phyloP scores from a whole-genome alignment of 1,140 invertebrate genomes.

The Drosophila sulfurigaster region DNA sequence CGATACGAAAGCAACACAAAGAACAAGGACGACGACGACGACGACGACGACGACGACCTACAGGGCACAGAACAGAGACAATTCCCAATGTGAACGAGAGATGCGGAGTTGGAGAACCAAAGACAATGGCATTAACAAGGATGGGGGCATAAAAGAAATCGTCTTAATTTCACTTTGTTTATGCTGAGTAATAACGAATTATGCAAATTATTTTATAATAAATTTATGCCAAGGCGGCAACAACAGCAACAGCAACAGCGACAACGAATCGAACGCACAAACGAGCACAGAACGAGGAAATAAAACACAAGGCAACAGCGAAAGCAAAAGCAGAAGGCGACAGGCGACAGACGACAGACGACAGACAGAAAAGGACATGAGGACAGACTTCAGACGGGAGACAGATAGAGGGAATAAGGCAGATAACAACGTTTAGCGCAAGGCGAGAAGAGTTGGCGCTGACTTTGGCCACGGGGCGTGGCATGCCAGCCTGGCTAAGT shows the following conservation, averaged over 20 bases:
- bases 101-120: conserved; percentile 12
- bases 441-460: conserved; percentile 65
- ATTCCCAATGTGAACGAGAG: conserved; percentile 1
- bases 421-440: conserved; percentile 76
- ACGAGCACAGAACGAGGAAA: conserved; percentile 71
- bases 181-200: conserved; percentile 84
- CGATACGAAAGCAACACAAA: background rate
- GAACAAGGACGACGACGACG: background rate
- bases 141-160: conserved; percentile 69
- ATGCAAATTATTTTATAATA: conserved; percentile 84
- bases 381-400: conserved; percentile 9
- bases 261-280: conserved; percentile 70
- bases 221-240: conserved; percentile 72
- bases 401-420: conserved; percentile 50
- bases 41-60: background rate
- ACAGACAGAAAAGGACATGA: conserved; percentile 13
- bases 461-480: conserved; percentile 30
- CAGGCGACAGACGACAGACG: conserved; percentile 16
- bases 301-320: conserved; percentile 56
- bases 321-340: conserved; percentile 30
- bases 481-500: background rate
- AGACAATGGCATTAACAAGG: conserved; percentile 44
- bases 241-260: conserved; percentile 4
- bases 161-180: conserved; percentile 84
- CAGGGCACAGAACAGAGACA: conserved; percentile 16